phyloP scores from a whole-genome alignment of 2,888 invertebrate genomes.

The Coenonympha arcania region DNA sequence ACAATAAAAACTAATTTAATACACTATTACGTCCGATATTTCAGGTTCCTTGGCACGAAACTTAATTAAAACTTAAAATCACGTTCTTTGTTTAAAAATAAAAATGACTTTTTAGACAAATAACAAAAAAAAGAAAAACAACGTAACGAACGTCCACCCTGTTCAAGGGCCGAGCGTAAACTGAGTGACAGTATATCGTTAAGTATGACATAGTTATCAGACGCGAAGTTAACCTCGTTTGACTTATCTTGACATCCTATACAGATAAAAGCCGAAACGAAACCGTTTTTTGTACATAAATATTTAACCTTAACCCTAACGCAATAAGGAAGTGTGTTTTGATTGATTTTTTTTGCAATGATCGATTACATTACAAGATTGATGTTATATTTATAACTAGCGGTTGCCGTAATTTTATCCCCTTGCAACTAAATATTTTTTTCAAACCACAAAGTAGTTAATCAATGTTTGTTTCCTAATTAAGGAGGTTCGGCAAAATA shows the following conservation, averaged over 20 bases:
- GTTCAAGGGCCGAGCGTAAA: conserved; percentile 32
- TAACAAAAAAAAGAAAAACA: not conserved
- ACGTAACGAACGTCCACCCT: conserved; percentile 34
- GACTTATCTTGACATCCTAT: conserved; percentile 47
- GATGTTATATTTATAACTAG: not conserved
- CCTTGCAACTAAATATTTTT: not conserved
- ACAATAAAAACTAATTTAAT: no score
- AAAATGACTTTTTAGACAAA: not conserved
- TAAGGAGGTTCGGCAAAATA: no score
- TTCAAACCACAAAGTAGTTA: not conserved
- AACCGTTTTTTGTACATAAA: conserved; percentile 14
- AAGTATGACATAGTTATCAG: conserved; percentile 38
- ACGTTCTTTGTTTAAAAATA: not conserved
- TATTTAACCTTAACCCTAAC: conserved; percentile 9
- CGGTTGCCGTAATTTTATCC: not conserved
- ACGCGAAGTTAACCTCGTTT: conserved; percentile 31
- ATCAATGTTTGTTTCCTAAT: no score
- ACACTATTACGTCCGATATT: no score
- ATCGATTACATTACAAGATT: conserved; percentile 24
- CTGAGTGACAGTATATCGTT: conserved; percentile 24
- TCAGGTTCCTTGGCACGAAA: not conserved
- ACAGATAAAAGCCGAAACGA: conserved; percentile 25
- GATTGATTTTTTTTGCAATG: conserved; percentile 17
- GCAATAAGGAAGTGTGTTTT: conserved; percentile 17
- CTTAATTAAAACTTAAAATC: not conserved